A percentile compares a stretch with the other conserved stretches of the same genome.
phyloP scores from a whole-genome alignment of 1,140 invertebrate species.

The Zaprionus ornatus region DNA sequence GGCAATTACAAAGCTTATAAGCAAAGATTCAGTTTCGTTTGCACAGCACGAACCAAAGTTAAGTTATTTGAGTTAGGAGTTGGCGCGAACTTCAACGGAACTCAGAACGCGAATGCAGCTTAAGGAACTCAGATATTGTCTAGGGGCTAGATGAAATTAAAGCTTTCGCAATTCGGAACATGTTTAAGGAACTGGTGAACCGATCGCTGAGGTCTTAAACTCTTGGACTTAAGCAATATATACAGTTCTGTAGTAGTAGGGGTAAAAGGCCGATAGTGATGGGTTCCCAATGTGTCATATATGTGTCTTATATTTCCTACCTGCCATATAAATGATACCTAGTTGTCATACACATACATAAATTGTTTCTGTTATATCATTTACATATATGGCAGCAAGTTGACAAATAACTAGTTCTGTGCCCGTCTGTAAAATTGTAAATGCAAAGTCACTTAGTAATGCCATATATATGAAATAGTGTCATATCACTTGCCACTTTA shows the following conservation, averaged over 20 bases:
- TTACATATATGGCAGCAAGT: neutral
- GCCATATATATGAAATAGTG: neutral
- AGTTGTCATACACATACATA: neutral
- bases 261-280: neutral
- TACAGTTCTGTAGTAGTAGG: neutral
- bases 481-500: too few species aligned
- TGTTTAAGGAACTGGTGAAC: conserved; percentile 71
- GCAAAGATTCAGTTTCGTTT: conserved; percentile 11
- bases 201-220: conserved; percentile 30
- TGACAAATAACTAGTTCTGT: neutral
- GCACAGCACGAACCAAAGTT: conserved; percentile 21
- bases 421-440: neutral
- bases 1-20: conserved; percentile 49
- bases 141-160: conserved; percentile 41
- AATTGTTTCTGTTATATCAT: neutral
- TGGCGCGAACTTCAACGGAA: neutral
- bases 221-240: conserved; percentile 17
- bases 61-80: conserved; percentile 33
- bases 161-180: conserved; percentile 58
- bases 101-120: neutral
- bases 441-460: neutral
- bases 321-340: neutral
- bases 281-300: neutral
- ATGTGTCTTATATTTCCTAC: neutral
- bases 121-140: neutral